Percentiles rank a stretch among this genome's conserved stretches.
These are phyloP conservation scores for Eristalinus sepulchralis DNA, from an alignment of 2,888 invertebrate species.

Conservation along the genomic window DNA sequence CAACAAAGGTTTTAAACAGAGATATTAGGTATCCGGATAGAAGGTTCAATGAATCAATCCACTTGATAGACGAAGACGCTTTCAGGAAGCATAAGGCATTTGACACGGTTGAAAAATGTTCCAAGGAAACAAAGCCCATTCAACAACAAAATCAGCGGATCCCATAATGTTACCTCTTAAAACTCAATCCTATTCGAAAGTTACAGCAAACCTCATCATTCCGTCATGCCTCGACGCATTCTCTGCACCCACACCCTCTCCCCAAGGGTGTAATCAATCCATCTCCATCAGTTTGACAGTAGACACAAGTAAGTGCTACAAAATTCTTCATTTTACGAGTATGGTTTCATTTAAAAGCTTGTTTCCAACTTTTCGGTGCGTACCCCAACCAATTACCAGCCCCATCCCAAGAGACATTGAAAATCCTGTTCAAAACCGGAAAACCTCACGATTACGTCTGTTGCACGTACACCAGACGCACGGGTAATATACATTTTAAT, in stretches of 20 bases:
- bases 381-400: background rate
- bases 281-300: background rate
- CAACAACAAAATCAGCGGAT: too few species aligned
- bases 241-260: background rate
- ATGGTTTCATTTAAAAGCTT: background rate
- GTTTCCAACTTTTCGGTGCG: background rate
- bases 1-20: too few species aligned
- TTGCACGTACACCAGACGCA: conserved; percentile 3
- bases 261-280: background rate
- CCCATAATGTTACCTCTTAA: too few species aligned
- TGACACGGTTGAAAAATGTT: too few species aligned
- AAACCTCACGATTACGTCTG: background rate
- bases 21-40: too few species aligned
- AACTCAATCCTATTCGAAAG: too few species aligned
- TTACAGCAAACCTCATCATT: background rate
- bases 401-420: background rate
- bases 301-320: background rate
- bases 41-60: too few species aligned
- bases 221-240: background rate
- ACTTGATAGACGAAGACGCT: too few species aligned
- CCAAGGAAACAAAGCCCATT: too few species aligned
- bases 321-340: background rate
- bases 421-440: background rate
- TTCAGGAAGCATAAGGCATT: too few species aligned
- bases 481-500: conserved; percentile 24